Base-by-base conservation (phyloP, 2,888 invertebrate genomes). In the Gibbula magus region DNA sequence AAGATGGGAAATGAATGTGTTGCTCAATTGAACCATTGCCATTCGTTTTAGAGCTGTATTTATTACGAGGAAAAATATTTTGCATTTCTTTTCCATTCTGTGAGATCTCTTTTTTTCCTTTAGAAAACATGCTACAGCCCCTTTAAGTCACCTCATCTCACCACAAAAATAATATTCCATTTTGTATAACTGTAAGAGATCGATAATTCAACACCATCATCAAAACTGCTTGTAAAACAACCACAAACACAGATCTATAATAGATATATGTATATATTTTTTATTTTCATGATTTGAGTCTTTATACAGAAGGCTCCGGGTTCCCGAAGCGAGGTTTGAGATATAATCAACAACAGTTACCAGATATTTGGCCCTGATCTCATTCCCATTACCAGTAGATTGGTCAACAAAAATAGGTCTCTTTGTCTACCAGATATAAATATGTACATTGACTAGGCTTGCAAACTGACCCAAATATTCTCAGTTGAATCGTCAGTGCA, bases 341-440 rank as follows among this genome's bases (percentile, higher is more conserved):
- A 32, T 39, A 70, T 70, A 39, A 20, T 35, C 39, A 70, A 70
- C 70, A 70, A 39, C 70, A 70, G 70, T 32, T 18, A 70, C 70
- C 70, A 70, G 16, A 35, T 20, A 70, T 29, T 70, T 70, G 70
- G 39, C 70, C 39, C 70, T 70, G 39, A n/a, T 39, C 22, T 25
- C 20, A 35, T 75, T 75, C 75, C 75, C 75, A 75, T 54, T 54
- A 75, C 75, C 75, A 75, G 52, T 54, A 75, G 18, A 75, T 35
- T 75, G 75, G 75, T 75, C 54, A 53, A 75, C 52, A 52, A 75
- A 75, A 75, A 75, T 70, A 70, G 39, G 20, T 70, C 39, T 70
- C 70, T 70, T 39, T 70, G 32, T 39, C 70, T 70, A 70, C 29
- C 20, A 70, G 70, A 8, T 70, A 32, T 70, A 32, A 61, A 39